Base-by-base conservation (phyloP, 1,140 invertebrate species). In the Cherax quadricarinatus region DNA sequence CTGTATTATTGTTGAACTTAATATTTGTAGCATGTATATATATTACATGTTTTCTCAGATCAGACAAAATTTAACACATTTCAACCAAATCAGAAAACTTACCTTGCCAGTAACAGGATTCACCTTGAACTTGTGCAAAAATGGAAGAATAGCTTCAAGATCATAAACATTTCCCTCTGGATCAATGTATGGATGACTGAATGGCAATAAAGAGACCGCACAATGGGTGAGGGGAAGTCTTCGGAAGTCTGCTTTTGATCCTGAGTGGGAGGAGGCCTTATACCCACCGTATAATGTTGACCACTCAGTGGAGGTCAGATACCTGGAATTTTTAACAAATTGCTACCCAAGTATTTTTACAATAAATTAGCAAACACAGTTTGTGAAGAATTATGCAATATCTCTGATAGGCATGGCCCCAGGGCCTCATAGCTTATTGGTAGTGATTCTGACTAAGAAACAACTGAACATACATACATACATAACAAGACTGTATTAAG, bases 251-350 rank as follows among this genome's bases (percentile, higher is more conserved):
- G 98, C 97, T 94, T 98, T 97, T 49, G 94, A 95, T 87, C 96
- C 93, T 9, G 93, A 41, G 80, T 93, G 95, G 21, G 96, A 96
- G 86, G 97, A 97, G 14, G 96, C 96, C 95, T 97, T 97, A 95
- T 98, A 99, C 0, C 99, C 99, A 80, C 99, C 99, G 95, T 99
- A 99, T 41, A 99, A 95, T 81, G 98, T 98, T 86, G 97, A 97
- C 99, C 98, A 99, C 95, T 99, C 99, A 16, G 98, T 99, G 94
- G 98, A 98, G 48, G 98, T 99, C 86, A 99, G 95, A 95, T 99
- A 99, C 97, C 98, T 99, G 93, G 51, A 94, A 89, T 14, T 57
- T 57, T 57, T 57, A 10, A 57, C 6, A 57, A 57, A 57, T 57
- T 78, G 10, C 73, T 10, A 24, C 9, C 18, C 9, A 78, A 78